Evolutionary conservation across 2,888 invertebrate species (phyloP), one percentile per base, ranked within the genome.

Genomic region (Zootermopsis nevadensis): DNA sequence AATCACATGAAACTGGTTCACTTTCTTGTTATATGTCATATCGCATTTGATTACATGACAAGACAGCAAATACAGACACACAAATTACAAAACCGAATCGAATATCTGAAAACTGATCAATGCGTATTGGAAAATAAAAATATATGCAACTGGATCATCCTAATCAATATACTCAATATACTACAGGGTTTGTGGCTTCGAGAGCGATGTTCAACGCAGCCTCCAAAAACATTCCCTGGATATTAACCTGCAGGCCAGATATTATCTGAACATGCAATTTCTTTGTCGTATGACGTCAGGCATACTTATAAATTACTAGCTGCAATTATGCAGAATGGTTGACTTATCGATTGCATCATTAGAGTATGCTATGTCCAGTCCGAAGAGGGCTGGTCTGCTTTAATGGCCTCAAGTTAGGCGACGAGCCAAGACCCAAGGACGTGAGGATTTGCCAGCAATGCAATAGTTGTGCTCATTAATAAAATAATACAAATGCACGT

Each of bases 191-290:
- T 60, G 6, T 4, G 48, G 48, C 19, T 19, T 48, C 19, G 19
- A 48, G 15, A 48, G 48, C 19, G 60, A n/a, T 15, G 3, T 60
- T n/a, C 27, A n/a, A 4, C 48, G 15, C 60, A n/a, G 8, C n/a
- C 3, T 60, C n/a, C n/a, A 27, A 2, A 60, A 60, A 60, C 8
- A 60, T 27, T n/a, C 60, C 69, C 4, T 4, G 12, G 87, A 69
- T 33, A 69, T 2, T 33, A 69, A 69, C 33, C 33, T 33, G 33
- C 33, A 33, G 22, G 22, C 24, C 33, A 69, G 12, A 1, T 33
- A 33, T 10, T 22, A 69, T 2, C 33, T 69, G 33, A 69, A n/a
- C 22, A 31, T 24, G 31, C 31, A 15, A 24, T 3, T 77, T 53
- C 53, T 77, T 77, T 77, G 55, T 48, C 33, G 7, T 22, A 7